A percentile compares a stretch with the other conserved stretches of the same genome.
These are phyloP conservation scores for Lipotes vexillifer DNA, from an alignment of 2,113 vertebrate species.

Conservation along the genomic window DNA sequence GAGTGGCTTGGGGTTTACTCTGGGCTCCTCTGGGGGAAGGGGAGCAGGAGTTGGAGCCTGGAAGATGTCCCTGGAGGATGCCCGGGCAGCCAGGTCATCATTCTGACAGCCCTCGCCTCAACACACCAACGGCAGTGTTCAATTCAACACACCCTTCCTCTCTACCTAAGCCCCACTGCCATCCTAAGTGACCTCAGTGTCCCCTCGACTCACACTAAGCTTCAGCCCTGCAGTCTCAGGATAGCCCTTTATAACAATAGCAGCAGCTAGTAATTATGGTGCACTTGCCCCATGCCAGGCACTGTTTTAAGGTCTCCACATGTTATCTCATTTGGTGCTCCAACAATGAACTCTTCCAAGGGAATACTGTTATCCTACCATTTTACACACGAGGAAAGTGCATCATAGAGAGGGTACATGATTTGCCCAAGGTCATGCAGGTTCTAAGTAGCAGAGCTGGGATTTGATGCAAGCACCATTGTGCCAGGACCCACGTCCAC, in stretches of 20 bases:
- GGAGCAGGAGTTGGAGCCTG: neutral
- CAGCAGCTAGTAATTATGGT: neutral
- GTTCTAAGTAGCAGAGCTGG: neutral
- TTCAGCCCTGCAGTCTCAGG: neutral
- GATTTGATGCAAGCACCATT: neutral
- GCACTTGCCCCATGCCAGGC: neutral
- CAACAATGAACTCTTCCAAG: neutral
- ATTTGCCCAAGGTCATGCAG: neutral
- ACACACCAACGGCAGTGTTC: neutral
- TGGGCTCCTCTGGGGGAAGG: neutral
- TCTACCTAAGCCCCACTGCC: neutral
- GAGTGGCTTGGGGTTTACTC: neutral
- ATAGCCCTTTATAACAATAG: neutral
- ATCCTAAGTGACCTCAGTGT: neutral
- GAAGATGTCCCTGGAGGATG: neutral
- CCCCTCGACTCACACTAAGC: neutral
- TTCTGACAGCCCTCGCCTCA: neutral
- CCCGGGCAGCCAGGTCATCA: neutral
- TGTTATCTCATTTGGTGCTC: neutral
- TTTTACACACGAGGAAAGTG: neutral
- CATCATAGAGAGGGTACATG: neutral
- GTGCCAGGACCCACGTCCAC: neutral
- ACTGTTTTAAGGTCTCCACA: neutral
- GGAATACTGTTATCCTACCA: neutral
- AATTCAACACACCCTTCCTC: neutral